These are phyloP conservation scores for Pristionchus entomophagus DNA, from an alignment of 2,888 invertebrate genomes.

Conservation along the genomic window DNA sequence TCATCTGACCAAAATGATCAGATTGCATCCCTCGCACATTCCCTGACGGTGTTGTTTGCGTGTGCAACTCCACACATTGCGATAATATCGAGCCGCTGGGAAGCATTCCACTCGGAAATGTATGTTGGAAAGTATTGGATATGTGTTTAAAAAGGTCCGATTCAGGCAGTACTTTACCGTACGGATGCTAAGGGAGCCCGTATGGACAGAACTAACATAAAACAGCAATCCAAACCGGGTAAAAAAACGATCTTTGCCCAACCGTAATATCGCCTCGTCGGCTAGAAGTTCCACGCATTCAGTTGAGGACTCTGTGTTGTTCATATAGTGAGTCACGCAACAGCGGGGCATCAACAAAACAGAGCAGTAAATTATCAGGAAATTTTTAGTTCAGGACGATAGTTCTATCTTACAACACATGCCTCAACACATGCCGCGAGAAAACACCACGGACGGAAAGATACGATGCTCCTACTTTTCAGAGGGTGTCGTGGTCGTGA, in stretches of 20 bases:
- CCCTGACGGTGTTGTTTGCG: slow-evolving; percentile 3
- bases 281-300: background rate
- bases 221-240: background rate
- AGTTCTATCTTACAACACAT: too few species aligned
- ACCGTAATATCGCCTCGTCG: background rate
- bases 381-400: too few species aligned
- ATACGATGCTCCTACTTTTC: too few species aligned
- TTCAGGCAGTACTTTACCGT: slow-evolving; percentile 7
- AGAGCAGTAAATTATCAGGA: too few species aligned
- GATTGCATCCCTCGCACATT: slow-evolving; percentile 2
- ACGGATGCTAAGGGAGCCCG: background rate
- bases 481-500: background rate
- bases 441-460: too few species aligned
- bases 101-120: background rate
- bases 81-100: slow-evolving; percentile 21
- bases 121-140: background rate
- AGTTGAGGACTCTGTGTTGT: background rate
- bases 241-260: background rate
- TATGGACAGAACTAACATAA: background rate
- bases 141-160: background rate
- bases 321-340: background rate
- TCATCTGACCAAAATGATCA: background rate
- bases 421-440: too few species aligned
- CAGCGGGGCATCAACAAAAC: background rate
- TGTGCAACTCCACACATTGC: slow-evolving; percentile 12